phyloP scores from a whole-genome alignment of 2,888 invertebrate species.

The Dusona sp. region DNA sequence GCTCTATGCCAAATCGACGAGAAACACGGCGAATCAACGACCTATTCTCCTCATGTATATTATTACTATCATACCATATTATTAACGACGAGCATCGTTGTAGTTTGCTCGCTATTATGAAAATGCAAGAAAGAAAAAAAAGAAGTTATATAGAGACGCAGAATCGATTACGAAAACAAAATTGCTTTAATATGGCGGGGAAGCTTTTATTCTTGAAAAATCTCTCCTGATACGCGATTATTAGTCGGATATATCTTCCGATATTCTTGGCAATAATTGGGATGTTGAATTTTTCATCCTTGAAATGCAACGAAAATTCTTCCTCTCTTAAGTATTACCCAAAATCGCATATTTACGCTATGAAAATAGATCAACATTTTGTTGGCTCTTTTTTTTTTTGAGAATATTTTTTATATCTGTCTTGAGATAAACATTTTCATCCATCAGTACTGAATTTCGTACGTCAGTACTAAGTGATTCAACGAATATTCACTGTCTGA shows the following conservation, averaged over 20 bases:
- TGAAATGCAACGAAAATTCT: not conserved
- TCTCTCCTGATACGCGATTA: slow-evolving; percentile 36
- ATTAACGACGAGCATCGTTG: slow-evolving; percentile 71
- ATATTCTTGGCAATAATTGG: slow-evolving; percentile 38
- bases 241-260: slow-evolving; percentile 42
- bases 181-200: slow-evolving; percentile 37
- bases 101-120: slow-evolving; percentile 56
- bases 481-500: not conserved
- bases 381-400: not conserved
- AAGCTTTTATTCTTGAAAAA: slow-evolving; percentile 35
- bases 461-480: not conserved
- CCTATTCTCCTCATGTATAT: slow-evolving; percentile 69
- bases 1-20: slow-evolving; percentile 77
- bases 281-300: not conserved
- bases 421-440: not conserved
- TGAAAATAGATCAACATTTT: not conserved
- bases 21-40: slow-evolving; percentile 65
- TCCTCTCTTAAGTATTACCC: not conserved
- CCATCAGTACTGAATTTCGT: too few species aligned
- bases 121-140: slow-evolving; percentile 43
- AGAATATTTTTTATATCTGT: not conserved
- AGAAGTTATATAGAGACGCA: slow-evolving; percentile 22
- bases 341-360: not conserved
- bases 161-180: slow-evolving; percentile 34
- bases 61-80: slow-evolving; percentile 65